Base-by-base conservation (phyloP, 2,888 invertebrate genomes). In the Amiota minor region DNA sequence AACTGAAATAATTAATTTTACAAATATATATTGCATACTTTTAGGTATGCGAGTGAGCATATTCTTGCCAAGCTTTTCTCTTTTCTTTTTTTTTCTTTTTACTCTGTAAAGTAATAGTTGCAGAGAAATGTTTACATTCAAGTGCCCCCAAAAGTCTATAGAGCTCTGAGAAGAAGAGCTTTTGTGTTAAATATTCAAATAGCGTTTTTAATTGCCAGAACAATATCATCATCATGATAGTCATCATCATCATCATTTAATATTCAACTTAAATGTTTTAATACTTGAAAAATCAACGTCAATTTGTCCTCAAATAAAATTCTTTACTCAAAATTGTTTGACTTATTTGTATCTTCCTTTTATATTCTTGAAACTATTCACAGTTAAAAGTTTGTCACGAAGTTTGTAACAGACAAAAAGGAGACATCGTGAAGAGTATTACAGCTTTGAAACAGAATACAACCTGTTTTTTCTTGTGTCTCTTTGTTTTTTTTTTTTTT, bases 161-260 rank as follows among this genome's bases (percentile, higher is more conserved):
- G 49, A 16, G 64, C 16, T 14, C 6, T 35, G 35, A 35, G 35
- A 35, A 35, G 6, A 35, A 35, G 46, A 23, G 46, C 49, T 53
- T 55, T 16, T 70, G 56, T 56, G 46, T 70, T 56, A 70, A 69
- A 69, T 55, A 69, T 69, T 69, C 47, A 45, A 18, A 46, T 16
- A 9, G 69, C 55, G 20, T 45, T 45, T 50, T 45, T 55, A 69
- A 69, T 45, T 69, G 56, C 59, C 59, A 20, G 59, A 16, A 20
- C 59, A 56, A 16, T 16, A 56, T 56, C 4, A 16, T 56, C 9
- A 56, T 46, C 35, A 3, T 53, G n/a, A 53, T 53, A 14, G 9
- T 53, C 53, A 53, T 53, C 53, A 12, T 53, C 11, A 12, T 53
- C 53, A 53, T 53, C 53, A 53, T 53, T 16, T n/a, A 53, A 53